phyloP scores from a whole-genome alignment of 1,140 invertebrate species.

The Callitettix versicolor region DNA sequence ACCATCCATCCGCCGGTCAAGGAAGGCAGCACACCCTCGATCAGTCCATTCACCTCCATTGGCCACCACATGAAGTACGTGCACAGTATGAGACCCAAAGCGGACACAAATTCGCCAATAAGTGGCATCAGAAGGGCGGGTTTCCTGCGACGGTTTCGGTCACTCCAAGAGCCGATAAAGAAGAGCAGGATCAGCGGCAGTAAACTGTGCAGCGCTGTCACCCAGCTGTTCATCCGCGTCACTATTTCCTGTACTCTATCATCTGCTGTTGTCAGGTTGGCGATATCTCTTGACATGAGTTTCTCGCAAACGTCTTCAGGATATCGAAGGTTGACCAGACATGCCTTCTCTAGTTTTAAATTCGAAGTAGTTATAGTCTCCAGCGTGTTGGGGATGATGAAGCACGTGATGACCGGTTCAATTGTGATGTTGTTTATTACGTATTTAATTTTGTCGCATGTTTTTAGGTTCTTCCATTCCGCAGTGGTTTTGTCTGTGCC shows the following conservation, averaged over 20 bases:
- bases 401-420: slow-evolving; percentile 66
- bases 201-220: slow-evolving; percentile 62
- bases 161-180: slow-evolving; percentile 49
- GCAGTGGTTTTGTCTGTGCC: too few species aligned
- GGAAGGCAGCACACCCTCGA: slow-evolving; percentile 65
- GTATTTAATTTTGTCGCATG: slow-evolving; percentile 28
- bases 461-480: neutral
- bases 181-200: slow-evolving; percentile 63
- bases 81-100: slow-evolving; percentile 63
- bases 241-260: slow-evolving; percentile 58
- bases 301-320: slow-evolving; percentile 59
- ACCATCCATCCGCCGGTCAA: slow-evolving; percentile 77
- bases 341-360: slow-evolving; percentile 75
- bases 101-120: slow-evolving; percentile 65
- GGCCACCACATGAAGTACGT: slow-evolving; percentile 59
- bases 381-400: slow-evolving; percentile 67
- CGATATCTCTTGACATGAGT: slow-evolving; percentile 52
- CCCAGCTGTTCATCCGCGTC: slow-evolving; percentile 68
- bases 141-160: slow-evolving; percentile 54
- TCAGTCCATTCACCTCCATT: slow-evolving; percentile 62
- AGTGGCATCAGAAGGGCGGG: slow-evolving; percentile 75
- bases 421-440: slow-evolving; percentile 55
- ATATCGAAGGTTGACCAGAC: slow-evolving; percentile 63
- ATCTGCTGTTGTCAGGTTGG: slow-evolving; percentile 59
- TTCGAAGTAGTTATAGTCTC: slow-evolving; percentile 67